Base-by-base conservation (phyloP, 2,113 vertebrate genomes). In the Gymnorhina tibicen region DNA sequence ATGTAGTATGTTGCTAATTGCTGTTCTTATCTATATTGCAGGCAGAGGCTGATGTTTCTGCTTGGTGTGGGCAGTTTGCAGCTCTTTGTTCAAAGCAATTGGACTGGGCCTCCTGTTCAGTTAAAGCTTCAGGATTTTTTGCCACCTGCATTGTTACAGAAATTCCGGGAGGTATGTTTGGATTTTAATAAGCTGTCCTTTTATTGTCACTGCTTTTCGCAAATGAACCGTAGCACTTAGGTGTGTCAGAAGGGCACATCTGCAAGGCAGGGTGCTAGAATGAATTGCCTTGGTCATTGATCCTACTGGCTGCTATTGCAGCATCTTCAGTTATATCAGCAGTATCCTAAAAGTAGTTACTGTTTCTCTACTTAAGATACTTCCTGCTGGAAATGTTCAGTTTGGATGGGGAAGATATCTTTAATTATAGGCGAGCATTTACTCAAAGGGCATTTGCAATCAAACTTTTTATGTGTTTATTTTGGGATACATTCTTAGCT, bases 1-100 rank as follows among this genome's bases (percentile, higher is more conserved):
- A 58, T 62, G 9, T 67, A 42, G 11, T 63, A 27, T 52, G 17
- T 89, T 83, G 33, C 62, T 95, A 93, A 95, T 70, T 56, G 35
- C 20, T 91, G 44, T 91, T 85, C 46, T 89, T 86, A 83, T 93
- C 44, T 97, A 24, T 77, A 6, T 84, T 97, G 35, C 91, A 99
- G 99, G 95, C 98, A 99, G 94, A 97, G 97, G 82, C 95, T 97
- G 55, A 68, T 99, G 20, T 97, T 99, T 97, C 97, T 98, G 0
- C 92, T 99, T 90, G 99, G 99, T 4, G 98, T 99, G 41, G 97
- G 98, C 72, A 99, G 99, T 91, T 98, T 99, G 85, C 99, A 99
- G 63, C 97, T 99, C 69, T 99, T 99, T 56, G 98, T 98, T 84
- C 99, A 99, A 97, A 99, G 98, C 96, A 99, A 99, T 98, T 99